phyloP scores from a whole-genome alignment of 1,140 invertebrate species.

The Bombus confusus region DNA sequence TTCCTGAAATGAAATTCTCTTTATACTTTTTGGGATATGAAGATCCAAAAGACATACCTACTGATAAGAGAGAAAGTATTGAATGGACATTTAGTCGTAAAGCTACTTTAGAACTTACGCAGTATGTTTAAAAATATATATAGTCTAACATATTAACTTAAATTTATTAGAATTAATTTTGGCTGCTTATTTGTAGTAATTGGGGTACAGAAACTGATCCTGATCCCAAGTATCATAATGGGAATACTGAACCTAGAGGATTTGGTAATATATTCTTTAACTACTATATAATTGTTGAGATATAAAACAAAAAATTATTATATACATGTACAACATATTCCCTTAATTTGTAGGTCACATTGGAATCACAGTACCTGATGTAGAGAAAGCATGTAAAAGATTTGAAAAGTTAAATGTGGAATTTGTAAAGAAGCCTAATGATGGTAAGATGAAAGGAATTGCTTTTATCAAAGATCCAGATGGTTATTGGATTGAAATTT shows the following conservation, averaged over 20 bases:
- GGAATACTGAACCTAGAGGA: constrained; percentile 94
- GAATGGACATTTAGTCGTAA: constrained; percentile 92
- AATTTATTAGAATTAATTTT: constrained; percentile 22
- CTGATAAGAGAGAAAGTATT: constrained; percentile 86
- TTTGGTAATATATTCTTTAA: constrained; percentile 85
- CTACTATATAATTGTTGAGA: constrained; percentile 24
- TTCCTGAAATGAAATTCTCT: constrained; percentile 94
- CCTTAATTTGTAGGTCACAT: constrained; percentile 88
- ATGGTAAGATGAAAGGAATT: constrained; percentile 96
- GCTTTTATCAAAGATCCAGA: constrained; percentile 98
- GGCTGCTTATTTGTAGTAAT: constrained; percentile 87
- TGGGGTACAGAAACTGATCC: constrained; percentile 96
- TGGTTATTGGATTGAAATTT: constrained; percentile 98
- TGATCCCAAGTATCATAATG: constrained; percentile 92
- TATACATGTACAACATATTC: constrained; percentile 40
- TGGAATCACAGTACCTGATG: constrained; percentile 94
- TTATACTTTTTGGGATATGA: constrained; percentile 98
- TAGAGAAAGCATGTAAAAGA: constrained; percentile 91
- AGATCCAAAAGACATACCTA: constrained; percentile 87
- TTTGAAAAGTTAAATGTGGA: constrained; percentile 94
- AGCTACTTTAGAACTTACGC: constrained; percentile 96
- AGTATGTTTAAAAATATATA: constrained; percentile 85
- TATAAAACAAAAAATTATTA: background rate
- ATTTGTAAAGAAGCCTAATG: constrained; percentile 94
- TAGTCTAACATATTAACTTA: constrained; percentile 1